phyloP scores from a whole-genome alignment of 2,113 vertebrate species.

The Microtus pennsylvanicus region DNA sequence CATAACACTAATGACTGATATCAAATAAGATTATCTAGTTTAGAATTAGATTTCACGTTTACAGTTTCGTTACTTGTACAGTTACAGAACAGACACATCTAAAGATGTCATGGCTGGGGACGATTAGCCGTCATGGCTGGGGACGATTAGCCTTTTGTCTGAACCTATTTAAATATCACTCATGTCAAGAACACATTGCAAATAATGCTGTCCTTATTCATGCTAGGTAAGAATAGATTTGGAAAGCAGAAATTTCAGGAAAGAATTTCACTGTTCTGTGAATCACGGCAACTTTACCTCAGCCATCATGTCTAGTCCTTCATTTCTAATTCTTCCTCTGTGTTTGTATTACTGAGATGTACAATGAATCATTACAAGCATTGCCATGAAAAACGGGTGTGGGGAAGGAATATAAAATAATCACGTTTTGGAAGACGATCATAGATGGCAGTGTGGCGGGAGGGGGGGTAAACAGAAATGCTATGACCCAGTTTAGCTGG shows the following conservation, averaged over 20 bases:
- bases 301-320: not conserved
- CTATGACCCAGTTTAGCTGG: conserved; percentile 23
- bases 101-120: not conserved
- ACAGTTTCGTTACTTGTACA: not conserved
- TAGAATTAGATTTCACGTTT: conserved; percentile 16
- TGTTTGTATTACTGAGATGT: conserved; percentile 9
- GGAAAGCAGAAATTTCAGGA: not conserved
- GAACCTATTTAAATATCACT: not conserved
- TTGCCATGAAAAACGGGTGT: not conserved
- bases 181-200: conserved; percentile 25
- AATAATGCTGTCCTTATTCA: conserved; percentile 32
- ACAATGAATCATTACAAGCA: conserved; percentile 1
- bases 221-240: not conserved
- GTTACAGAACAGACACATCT: not conserved
- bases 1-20: not conserved
- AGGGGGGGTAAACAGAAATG: not conserved
- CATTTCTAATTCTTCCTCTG: not conserved
- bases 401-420: conserved; percentile 25
- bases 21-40: conserved; percentile 19
- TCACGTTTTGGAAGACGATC: not conserved
- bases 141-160: conserved; percentile 37
- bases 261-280: conserved; percentile 9
- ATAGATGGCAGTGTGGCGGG: not conserved
- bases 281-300: not conserved
- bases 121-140: not conserved